Conservation (phyloP, 2,113 vertebrate species). For the Malurus alboscapulatus region DNA sequence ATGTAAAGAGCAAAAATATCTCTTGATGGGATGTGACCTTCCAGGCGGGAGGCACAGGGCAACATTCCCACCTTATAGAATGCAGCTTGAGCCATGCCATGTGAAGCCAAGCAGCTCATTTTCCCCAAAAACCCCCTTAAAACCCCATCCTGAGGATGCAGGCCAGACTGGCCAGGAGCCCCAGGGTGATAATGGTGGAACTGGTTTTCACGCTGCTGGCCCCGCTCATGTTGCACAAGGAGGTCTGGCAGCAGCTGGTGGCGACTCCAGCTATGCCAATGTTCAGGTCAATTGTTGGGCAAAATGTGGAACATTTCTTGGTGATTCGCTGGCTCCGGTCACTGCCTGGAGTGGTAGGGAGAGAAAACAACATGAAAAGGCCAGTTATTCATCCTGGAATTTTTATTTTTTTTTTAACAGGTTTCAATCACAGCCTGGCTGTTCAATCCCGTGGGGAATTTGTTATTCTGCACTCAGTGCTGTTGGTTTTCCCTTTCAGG, state of each 20-base stretch:
- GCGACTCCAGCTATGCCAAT: neutral
- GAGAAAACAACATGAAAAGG: neutral
- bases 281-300: neutral
- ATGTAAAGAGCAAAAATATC: neutral
- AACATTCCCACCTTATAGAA: neutral
- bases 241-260: slow-evolving; percentile 25
- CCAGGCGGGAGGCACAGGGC: neutral
- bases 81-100: neutral
- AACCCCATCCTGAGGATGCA: slow-evolving; percentile 32
- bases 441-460: neutral
- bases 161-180: neutral
- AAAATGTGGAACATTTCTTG: slow-evolving; percentile 34
- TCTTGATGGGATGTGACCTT: neutral
- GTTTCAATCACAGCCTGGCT: neutral
- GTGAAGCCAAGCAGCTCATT: neutral
- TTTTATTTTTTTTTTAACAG: neutral
- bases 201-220: slow-evolving; percentile 44
- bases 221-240: slow-evolving; percentile 48
- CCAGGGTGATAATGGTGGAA: neutral
- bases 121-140: neutral
- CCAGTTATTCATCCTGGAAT: neutral
- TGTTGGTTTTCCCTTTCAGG: neutral
- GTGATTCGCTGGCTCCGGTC: neutral
- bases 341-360: neutral
- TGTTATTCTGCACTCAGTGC: neutral